Conservation (phyloP, 2,888 invertebrate genomes). For the Drosophila mercatorum region DNA sequence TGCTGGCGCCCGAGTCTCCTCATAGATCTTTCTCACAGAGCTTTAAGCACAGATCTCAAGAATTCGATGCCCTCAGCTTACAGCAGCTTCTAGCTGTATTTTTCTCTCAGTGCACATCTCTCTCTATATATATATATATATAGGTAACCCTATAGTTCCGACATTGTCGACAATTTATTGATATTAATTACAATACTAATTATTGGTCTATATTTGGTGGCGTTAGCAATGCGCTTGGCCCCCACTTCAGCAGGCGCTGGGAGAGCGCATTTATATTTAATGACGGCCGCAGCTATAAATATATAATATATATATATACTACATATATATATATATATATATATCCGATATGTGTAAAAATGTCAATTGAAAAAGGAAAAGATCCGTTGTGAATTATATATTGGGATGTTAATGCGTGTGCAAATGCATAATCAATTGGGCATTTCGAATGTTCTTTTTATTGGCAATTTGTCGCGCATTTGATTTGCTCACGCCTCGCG, state of each 20-base stretch:
- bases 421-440: conserved; percentile 61
- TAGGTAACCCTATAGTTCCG: conserved; percentile 22
- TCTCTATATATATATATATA: background rate
- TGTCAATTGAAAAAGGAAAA: conserved; percentile 21
- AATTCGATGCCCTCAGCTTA: background rate
- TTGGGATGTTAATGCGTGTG: background rate
- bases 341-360: conserved; percentile 4
- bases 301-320: conserved; percentile 1
- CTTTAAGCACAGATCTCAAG: too few species aligned
- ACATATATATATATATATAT: background rate
- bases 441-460: conserved; percentile 22
- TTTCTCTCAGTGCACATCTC: background rate
- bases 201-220: conserved; percentile 46
- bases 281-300: conserved; percentile 6
- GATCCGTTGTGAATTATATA: conserved; percentile 34
- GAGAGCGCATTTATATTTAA: conserved; percentile 14
- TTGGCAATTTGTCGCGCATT: conserved; percentile 27
- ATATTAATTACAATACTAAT: conserved; percentile 73
- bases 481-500: conserved; percentile 27
- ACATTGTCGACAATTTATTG: conserved; percentile 60
- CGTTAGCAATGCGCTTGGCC: background rate
- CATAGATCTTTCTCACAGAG: too few species aligned
- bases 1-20: too few species aligned
- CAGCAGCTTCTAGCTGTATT: background rate
- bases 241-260: background rate